Evolutionary conservation across 2,797 vertebrate species (phyloP).

Genomic region (Lemur catta): DNA sequence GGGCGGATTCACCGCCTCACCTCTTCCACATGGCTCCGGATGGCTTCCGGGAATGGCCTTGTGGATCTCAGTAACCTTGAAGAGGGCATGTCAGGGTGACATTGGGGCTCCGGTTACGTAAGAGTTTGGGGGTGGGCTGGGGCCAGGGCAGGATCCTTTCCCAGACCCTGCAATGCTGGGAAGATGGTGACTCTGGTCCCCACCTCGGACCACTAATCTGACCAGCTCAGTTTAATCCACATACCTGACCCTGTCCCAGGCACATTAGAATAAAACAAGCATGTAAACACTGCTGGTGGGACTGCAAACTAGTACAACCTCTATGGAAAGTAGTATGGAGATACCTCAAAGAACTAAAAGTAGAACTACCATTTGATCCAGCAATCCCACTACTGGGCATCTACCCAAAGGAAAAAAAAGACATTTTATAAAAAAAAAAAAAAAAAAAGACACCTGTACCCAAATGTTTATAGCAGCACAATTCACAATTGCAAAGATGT

Average conservation of each 20-base stretch:
- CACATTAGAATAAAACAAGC: not conserved
- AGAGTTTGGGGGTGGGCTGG: not conserved
- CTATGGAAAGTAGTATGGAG: too few relatives aligned
- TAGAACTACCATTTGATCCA: too few relatives aligned
- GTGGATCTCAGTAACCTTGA: not conserved
- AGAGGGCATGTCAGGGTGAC: not conserved
- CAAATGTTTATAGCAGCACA: too few relatives aligned
- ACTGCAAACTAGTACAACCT: too few relatives aligned
- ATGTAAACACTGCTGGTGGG: too few relatives aligned
- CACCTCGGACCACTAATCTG: not conserved
- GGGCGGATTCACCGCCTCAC: rapidly evolving
- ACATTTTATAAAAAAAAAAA: too few relatives aligned
- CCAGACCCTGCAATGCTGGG: not conserved
- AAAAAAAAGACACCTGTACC: too few relatives aligned
- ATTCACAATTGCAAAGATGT: too few relatives aligned
- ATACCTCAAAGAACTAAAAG: too few relatives aligned
- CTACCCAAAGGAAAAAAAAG: too few relatives aligned
- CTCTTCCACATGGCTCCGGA: not conserved
- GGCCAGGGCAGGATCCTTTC: not conserved
- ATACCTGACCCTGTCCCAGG: too few relatives aligned
- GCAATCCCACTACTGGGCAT: too few relatives aligned
- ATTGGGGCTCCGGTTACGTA: not conserved
- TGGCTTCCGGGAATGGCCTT: not conserved
- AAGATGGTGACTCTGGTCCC: not conserved
- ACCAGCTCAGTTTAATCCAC: rapidly evolving